These are phyloP conservation scores for Drosophila algonquin DNA, from an alignment of 2,888 invertebrate genomes.

Conservation along the genomic window DNA sequence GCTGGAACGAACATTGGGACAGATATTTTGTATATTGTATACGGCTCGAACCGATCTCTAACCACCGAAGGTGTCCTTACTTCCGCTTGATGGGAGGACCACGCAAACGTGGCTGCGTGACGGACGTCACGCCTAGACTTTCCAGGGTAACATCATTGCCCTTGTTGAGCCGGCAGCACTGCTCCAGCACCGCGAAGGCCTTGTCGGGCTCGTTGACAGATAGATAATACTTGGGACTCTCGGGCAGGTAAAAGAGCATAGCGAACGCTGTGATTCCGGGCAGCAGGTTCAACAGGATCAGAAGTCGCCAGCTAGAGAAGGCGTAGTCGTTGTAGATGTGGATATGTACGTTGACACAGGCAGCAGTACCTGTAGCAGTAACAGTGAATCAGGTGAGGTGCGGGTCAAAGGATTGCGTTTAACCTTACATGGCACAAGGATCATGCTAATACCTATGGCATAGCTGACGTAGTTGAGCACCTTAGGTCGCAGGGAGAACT, in stretches of 20 bases:
- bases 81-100: not conserved
- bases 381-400: not conserved
- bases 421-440: constrained; percentile 43
- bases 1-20: not conserved
- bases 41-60: no score
- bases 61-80: no score
- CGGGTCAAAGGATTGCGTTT: not conserved
- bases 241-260: constrained; percentile 26
- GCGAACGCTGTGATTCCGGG: constrained; percentile 21
- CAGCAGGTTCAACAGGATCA: constrained; percentile 6
- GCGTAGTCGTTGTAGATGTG: constrained; percentile 2
- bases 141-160: constrained; percentile 16
- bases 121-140: constrained; percentile 26
- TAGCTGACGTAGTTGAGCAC: constrained; percentile 35
- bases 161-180: constrained; percentile 35
- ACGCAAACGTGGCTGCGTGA: constrained; percentile 3
- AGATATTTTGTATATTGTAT: no score
- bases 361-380: not conserved
- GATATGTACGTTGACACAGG: constrained; percentile 3
- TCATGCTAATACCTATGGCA: constrained; percentile 1
- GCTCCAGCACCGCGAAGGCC: constrained; percentile 41
- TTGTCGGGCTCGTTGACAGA: not conserved
- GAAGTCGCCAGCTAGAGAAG: constrained; percentile 39
- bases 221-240: constrained; percentile 49
- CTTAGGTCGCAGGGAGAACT: constrained; percentile 23